Conservation (phyloP, 2,113 vertebrate species). For the Neoarius graeffei region DNA sequence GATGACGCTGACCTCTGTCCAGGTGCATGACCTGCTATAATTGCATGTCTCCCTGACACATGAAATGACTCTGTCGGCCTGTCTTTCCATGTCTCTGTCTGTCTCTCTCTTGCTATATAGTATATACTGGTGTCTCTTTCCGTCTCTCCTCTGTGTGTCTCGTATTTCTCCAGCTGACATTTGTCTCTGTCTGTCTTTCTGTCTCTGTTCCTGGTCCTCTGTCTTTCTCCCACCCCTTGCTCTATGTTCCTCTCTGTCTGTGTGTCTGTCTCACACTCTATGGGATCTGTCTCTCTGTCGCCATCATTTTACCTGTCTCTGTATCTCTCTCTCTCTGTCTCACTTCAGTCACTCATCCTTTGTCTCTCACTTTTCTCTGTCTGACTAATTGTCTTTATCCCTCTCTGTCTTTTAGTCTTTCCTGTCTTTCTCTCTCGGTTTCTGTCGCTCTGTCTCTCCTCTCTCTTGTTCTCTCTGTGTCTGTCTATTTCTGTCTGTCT, state of each 20-base stretch:
- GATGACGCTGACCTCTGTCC: slow-evolving; percentile 96
- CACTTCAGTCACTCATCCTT: too few species aligned
- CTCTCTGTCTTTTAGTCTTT: not conserved
- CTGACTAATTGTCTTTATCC: not conserved
- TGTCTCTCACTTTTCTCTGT: not conserved
- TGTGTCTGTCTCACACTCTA: too few species aligned
- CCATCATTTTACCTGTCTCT: too few species aligned
- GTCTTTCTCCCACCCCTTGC: not conserved
- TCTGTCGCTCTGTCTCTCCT: not conserved
- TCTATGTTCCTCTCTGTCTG: not conserved
- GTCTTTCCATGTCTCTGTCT: not conserved
- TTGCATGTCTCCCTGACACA: slow-evolving; percentile 91
- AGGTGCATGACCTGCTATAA: slow-evolving; percentile 86
- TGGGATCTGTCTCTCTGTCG: not conserved
- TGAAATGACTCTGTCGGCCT: slow-evolving; percentile 69
- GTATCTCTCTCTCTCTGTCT: too few species aligned
- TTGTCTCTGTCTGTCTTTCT: not conserved
- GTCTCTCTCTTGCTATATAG: not conserved
- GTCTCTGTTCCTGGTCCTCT: rapidly evolving
- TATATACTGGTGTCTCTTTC: not conserved
- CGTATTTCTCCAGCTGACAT: not conserved
- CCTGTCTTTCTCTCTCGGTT: not conserved
- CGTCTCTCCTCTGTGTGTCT: not conserved
- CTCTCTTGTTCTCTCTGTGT: not conserved
- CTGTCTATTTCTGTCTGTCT: not conserved